Conservation (phyloP, 2,113 vertebrate species). For the Boulengeromyrus knoepffleri region DNA sequence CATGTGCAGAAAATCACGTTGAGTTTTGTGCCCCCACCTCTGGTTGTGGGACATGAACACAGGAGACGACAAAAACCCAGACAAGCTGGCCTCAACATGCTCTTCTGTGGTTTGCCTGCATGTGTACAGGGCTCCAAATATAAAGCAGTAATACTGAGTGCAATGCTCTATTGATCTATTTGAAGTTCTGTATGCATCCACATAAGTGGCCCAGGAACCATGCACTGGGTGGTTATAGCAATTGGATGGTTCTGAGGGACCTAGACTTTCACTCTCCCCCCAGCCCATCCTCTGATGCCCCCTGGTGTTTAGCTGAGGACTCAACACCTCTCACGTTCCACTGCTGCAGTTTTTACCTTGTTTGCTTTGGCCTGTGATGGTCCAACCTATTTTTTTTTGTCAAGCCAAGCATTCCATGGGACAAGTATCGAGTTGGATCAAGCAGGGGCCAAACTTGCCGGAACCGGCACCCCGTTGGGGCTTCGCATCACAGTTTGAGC, state of each 20-base stretch:
- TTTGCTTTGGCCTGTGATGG: background rate
- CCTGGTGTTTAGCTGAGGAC: background rate
- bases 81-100: background rate
- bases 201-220: constrained; percentile 48
- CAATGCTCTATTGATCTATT: constrained; percentile 33
- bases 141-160: background rate
- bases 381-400: background rate
- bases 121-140: background rate
- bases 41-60: constrained; percentile 44
- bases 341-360: background rate
- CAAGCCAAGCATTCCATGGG: background rate
- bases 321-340: background rate
- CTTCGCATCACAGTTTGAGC: background rate
- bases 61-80: background rate
- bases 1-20: constrained; percentile 64
- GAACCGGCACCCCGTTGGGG: background rate
- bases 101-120: background rate
- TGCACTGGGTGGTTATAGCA: constrained; percentile 36
- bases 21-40: constrained; percentile 58
- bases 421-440: background rate
- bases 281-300: background rate
- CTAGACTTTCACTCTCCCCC: background rate
- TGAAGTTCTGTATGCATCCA: constrained; percentile 43
- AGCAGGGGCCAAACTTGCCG: background rate
- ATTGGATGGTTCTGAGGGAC: constrained; percentile 42